phyloP scores from a whole-genome alignment of 2,113 vertebrate genomes.

The Corythaixoides concolor region DNA sequence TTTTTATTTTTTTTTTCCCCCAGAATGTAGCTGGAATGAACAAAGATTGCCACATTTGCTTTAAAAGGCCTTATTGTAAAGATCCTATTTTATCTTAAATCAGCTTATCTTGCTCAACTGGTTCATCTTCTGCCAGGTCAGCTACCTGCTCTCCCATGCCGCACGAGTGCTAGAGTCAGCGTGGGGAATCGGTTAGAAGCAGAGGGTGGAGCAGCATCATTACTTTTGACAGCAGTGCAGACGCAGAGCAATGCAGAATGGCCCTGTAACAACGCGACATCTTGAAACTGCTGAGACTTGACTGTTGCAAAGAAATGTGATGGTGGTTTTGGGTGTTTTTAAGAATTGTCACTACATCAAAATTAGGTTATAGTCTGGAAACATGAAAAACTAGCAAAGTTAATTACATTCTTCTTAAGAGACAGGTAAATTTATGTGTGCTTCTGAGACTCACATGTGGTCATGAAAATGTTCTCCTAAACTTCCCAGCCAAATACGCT shows the following conservation, averaged over 20 bases:
- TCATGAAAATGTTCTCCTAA: not conserved
- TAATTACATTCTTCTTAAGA: not conserved
- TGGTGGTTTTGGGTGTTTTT: not conserved
- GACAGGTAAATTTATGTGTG: not conserved
- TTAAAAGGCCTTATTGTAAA: not conserved
- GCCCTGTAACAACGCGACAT: not conserved
- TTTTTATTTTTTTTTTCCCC: not conserved
- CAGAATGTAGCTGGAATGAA: not conserved
- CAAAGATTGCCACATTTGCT: not conserved
- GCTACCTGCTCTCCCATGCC: not conserved
- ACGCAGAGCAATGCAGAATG: not conserved
- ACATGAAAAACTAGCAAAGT: not conserved
- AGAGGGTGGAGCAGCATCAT: not conserved
- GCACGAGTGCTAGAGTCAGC: not conserved
- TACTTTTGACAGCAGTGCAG: not conserved
- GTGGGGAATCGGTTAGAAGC: not conserved
- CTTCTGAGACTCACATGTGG: not conserved
- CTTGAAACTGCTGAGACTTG: not conserved
- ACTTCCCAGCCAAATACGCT: not conserved
- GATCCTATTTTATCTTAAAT: not conserved
- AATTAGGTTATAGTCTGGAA: not conserved
- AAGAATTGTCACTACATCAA: not conserved
- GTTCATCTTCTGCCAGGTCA: not conserved
- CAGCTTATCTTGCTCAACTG: not conserved
- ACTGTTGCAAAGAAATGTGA: not conserved